Evolutionary conservation across 2,888 invertebrate genomes (phyloP), one percentile per base, ranked within the genome.

Genomic region (Laothoe populi): DNA sequence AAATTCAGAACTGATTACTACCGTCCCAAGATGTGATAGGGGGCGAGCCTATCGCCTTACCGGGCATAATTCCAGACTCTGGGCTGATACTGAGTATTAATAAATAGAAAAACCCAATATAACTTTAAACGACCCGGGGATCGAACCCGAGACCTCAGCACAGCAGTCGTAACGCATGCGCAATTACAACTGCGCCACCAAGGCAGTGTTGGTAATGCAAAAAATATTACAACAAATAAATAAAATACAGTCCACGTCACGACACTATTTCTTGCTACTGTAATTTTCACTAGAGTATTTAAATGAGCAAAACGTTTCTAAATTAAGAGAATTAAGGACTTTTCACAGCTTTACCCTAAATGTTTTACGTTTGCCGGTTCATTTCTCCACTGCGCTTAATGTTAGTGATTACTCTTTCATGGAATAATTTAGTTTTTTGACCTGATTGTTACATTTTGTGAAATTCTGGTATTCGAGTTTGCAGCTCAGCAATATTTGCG

Each of bases 311-410:
- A 53, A 53, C 49, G 49, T 26, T 49, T n/a, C 19, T 19, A 35
- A 53, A 53, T 53, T 53, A 35, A 19, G 53, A 53, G 53, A 19
- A 53, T 53, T 35, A 53, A 53, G 53, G 53, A 53, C 53, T 53
- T 31, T 53, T 31, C 53, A 35, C 53, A 35, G 53, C 53, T 53
- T 35, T 53, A 35, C 35, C 31, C 53, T 19, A 16, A 53, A 53
- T 31, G 31, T 35, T n/a, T n/a, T n/a, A n/a, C n/a, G n/a, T n/a
- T 53, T 53, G 35, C 35, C 53, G 35, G 53, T 35, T 35, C 53
- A 53, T 53, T 53, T 21, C 53, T 31, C 35, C 11, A 35, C 19
- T 35, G 16, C 11, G 53, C 35, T 31, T 53, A 53, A 53, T 35
- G 53, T 53, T 19, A 35, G 31, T 31, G 35, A 31, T 53, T 35